phyloP scores from a whole-genome alignment of 1,140 invertebrate species.

The Bilobella aurantiaca region DNA sequence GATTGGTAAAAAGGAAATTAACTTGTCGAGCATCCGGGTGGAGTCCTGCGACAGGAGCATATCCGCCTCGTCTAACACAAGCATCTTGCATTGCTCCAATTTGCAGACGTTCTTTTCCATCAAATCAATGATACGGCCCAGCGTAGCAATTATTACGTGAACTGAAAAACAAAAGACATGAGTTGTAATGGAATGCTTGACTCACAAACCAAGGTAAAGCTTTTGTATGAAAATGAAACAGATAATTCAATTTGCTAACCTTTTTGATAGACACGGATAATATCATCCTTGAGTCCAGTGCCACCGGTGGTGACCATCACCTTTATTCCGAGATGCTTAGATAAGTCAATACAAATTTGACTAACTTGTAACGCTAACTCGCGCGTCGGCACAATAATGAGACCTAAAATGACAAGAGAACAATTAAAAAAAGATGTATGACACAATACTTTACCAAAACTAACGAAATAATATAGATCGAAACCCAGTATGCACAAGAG shows the following conservation, averaged over 20 bases:
- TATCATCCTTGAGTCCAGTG: slow-evolving; percentile 96
- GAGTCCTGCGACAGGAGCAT: slow-evolving; percentile 98
- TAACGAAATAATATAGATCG: too few relatives aligned
- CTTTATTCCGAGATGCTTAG: slow-evolving; percentile 88
- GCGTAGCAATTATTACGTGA: slow-evolving; percentile 97
- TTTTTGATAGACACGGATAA: slow-evolving; percentile 98
- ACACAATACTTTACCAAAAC: too few relatives aligned
- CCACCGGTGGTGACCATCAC: slow-evolving; percentile 99
- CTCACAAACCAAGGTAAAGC: too few relatives aligned
- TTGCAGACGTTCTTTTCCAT: slow-evolving; percentile 98
- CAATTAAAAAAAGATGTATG: background rate
- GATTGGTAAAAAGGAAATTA: slow-evolving; percentile 84
- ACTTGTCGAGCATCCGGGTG: slow-evolving; percentile 94
- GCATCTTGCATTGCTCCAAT: slow-evolving; percentile 89
- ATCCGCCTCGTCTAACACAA: slow-evolving; percentile 98
- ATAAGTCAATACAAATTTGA: slow-evolving; percentile 97
- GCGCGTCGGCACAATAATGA: slow-evolving; percentile 97
- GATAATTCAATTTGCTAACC: too few relatives aligned
- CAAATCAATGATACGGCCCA: slow-evolving; percentile 96
- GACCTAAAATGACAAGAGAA: slow-evolving; percentile 55
- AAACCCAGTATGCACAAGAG: too few relatives aligned
- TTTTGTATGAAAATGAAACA: too few relatives aligned
- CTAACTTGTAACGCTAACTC: slow-evolving; percentile 98
- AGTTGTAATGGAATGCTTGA: too few relatives aligned
- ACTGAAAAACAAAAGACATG: too few relatives aligned